A percentile compares a stretch with the other conserved stretches of the same genome.
These are phyloP conservation scores for Drepana falcataria DNA, from an alignment of 2,888 invertebrate species.

Conservation along the genomic window DNA sequence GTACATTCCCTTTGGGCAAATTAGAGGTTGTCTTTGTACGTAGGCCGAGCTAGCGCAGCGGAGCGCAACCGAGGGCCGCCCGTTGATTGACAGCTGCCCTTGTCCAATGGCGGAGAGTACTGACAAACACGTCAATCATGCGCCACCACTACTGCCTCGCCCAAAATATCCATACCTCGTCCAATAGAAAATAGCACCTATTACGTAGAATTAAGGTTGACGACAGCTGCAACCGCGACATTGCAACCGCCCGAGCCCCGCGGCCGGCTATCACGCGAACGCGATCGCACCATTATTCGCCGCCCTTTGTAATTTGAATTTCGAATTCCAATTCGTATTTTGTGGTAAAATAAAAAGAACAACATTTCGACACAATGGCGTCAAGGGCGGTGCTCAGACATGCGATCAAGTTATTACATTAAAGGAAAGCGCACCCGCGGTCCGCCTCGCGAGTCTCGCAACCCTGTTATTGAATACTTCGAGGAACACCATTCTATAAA, in stretches of 20 bases:
- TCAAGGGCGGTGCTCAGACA: constrained; percentile 78
- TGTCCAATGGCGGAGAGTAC: constrained; percentile 88
- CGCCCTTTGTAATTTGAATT: constrained; percentile 79
- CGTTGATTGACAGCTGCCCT: constrained; percentile 88
- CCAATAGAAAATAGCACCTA: constrained; percentile 41
- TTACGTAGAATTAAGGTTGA: constrained; percentile 27
- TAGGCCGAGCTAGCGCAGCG: constrained; percentile 26
- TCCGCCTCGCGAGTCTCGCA: constrained; percentile 32
- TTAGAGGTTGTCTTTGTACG: constrained; percentile 1
- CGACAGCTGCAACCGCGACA: constrained; percentile 37
- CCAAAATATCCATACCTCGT: constrained; percentile 38
- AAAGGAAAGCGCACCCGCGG: constrained; percentile 73
- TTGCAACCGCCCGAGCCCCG: constrained; percentile 45
- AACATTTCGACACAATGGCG: constrained; percentile 77
- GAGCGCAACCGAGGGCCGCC: constrained; percentile 65
- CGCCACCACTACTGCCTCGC: constrained; percentile 42
- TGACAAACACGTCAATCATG: constrained; percentile 90
- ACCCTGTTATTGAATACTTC: constrained; percentile 65
- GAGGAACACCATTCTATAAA: constrained; percentile 53
- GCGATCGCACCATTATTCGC: constrained; percentile 77
- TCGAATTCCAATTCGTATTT: constrained; percentile 78
- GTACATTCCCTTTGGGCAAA: constrained; percentile 1
- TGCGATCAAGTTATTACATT: constrained; percentile 80
- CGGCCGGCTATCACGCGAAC: constrained; percentile 68
- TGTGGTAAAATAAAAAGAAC: constrained; percentile 78